Percentiles rank a stretch among this genome's conserved stretches.
Conservation (phyloP, 2,888 invertebrate species). For the Craniophora ligustri region DNA sequence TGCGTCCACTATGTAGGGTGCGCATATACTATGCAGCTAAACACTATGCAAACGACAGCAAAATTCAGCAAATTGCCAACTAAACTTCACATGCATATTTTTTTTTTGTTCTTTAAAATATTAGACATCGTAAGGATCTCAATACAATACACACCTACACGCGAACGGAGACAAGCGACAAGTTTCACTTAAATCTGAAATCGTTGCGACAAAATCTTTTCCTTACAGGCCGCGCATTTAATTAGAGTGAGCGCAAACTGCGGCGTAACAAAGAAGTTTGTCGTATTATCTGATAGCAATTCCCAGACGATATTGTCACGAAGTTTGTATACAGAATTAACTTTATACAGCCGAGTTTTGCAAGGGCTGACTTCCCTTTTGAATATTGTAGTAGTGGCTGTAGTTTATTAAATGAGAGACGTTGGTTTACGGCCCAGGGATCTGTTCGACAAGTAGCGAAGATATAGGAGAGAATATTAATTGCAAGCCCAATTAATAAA, state of each 20-base stretch:
- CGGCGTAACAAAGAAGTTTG: conserved; percentile 35
- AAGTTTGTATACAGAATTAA: conserved; percentile 38
- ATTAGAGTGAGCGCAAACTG: conserved; percentile 46
- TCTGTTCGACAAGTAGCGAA: too few relatives aligned
- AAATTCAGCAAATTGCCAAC: conserved; percentile 19
- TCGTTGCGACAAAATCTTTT: conserved; percentile 71
- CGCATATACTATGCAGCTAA: too few relatives aligned
- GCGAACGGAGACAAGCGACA: conserved; percentile 71
- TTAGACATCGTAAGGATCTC: conserved; percentile 58
- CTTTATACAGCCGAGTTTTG: conserved; percentile 31
- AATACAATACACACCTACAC: conserved; percentile 73
- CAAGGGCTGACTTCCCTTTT: conserved; percentile 16
- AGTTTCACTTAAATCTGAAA: conserved; percentile 78
- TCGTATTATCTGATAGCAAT: conserved; percentile 35
- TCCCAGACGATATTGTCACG: conserved; percentile 30
- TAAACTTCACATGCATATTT: conserved; percentile 10
- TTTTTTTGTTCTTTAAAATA: conserved; percentile 45
- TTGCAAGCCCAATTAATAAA: too few relatives aligned
- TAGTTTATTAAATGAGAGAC: conserved; percentile 7
- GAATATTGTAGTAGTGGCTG: neutral
- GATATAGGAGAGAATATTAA: too few relatives aligned
- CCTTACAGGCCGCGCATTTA: conserved; percentile 42
- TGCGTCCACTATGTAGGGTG: too few relatives aligned
- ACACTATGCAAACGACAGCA: conserved; percentile 9
- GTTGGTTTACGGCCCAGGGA: neutral